Evolutionary conservation across 2,888 invertebrate genomes (phyloP), one percentile per base, ranked within the genome.

Genomic region (Rhagium mordax): DNA sequence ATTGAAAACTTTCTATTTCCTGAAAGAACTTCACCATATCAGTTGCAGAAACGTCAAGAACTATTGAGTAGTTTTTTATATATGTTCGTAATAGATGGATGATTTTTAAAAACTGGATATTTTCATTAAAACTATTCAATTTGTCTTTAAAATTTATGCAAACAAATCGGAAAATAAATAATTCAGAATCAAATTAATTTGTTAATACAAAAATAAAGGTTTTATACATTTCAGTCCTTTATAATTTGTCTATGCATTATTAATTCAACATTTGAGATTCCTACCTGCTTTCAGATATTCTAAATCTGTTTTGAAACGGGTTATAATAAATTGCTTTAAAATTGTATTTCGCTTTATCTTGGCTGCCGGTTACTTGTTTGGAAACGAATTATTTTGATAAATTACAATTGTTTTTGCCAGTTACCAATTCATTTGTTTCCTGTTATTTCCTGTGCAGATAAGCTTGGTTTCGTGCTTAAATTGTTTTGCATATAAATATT

Each of bases 271-370:
- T 41, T n/a, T n/a, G n/a, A 41, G 41, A 5, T n/a, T 13, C 24
- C 24, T 51, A 16, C 51, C 18, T 24, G 55, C 24, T 55, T 55
- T n/a, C 3, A 21, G 51, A 55, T 24, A 2, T 55, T 24, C 27
- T 24, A 20, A 55, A 55, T 21, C 27, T 55, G 24, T 13, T 10
- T 21, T 24, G 55, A 10, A 20, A 55, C 1, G 24, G 21, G 13
- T 10, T 24, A 4, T 13, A 55, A 55, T 55, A 55, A 55, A 55
- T 55, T 55, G 24, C 55, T 21, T 27, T n/a, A 20, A 55, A 55
- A 55, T 55, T 55, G 27, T 55, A 55, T 55, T 55, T n/a, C 27
- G 2, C 10, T 55, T 27, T 24, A 55, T 55, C 24, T 10, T 8
- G 1, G 55, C 55, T 55, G 55, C 21, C 21, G 21, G 20, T 8